Percentiles rank a stretch among this genome's conserved stretches.
Conservation (phyloP, 35 echinoderm and acorn worm genomes). For the Ophioderma brevispina region DNA sequence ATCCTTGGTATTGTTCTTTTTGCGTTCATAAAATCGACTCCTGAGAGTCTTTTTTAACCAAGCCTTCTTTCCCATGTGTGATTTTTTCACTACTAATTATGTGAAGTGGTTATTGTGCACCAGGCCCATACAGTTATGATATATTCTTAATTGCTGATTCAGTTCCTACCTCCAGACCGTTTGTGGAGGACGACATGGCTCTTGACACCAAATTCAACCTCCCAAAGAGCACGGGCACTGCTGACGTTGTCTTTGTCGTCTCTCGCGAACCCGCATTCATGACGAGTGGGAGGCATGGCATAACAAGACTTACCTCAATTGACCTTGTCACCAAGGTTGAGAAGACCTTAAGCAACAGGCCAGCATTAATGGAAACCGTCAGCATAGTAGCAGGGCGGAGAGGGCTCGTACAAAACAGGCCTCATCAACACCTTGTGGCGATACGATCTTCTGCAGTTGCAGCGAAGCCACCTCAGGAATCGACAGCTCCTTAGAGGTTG, state of each 20-base stretch:
- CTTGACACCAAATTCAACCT: slow-evolving; percentile 4
- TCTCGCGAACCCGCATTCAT: slow-evolving; percentile 56
- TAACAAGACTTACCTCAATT: slow-evolving; percentile 34
- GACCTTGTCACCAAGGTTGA: slow-evolving; percentile 36
- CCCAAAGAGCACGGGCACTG: slow-evolving; percentile 6
- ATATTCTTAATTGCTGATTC: neutral
- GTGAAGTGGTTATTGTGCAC: neutral
- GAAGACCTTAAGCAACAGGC: slow-evolving; percentile 18
- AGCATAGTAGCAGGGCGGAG: slow-evolving; percentile 76
- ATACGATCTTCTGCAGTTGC: slow-evolving; percentile 14
- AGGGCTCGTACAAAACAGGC: slow-evolving; percentile 30
- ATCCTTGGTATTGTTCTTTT: too few relatives aligned
- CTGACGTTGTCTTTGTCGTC: slow-evolving; percentile 84
- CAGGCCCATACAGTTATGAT: neutral
- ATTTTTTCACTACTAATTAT: neutral
- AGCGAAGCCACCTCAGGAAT: slow-evolving; percentile 29
- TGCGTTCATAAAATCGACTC: neutral
- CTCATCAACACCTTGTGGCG: slow-evolving; percentile 63
- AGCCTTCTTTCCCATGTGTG: neutral
- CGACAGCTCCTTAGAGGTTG: slow-evolving; percentile 56
- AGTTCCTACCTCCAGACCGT: neutral
- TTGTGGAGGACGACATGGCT: neutral
- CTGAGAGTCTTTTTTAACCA: neutral
- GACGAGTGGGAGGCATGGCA: slow-evolving; percentile 34
- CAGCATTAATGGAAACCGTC: slow-evolving; percentile 37